Evolutionary conservation across 2,797 vertebrate species (phyloP), one percentile per base, ranked within the genome.

Genomic region (Hoplostethus atlanticus): DNA sequence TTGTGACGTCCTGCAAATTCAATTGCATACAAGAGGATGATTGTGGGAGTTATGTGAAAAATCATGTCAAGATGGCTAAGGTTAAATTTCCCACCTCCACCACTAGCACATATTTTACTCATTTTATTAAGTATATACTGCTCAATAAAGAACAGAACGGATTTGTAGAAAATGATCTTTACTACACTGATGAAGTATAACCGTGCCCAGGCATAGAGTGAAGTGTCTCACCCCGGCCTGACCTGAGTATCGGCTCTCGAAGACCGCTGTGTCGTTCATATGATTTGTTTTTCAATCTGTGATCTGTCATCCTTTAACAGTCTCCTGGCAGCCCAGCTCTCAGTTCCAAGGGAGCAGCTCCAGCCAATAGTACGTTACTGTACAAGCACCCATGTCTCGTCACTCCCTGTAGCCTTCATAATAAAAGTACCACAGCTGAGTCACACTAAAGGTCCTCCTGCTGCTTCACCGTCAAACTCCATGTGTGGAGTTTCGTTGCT

Each of bases 21-120:
- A 42, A 16, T 56, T 44, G 53, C 34, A 16, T 75, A 28, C 25
- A 7, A 56, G 65, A 36, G 8, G 13, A 38, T 5, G 25, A 61
- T 79, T 73, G 55, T 69, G 47, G 46, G 57, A 67, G 38, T 70
- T 25, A 2, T n/a, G 53, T 36, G 28, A 12, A 11, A 56, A 73
- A 47, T n/a, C 7, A 7, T 65, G 8, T 38, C 55, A 10, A 61
- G 42, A 52, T 59, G n/a, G 13, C 68, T 31, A 5, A n/a, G 4
- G 42, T 44, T 15, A 44, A 4, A 46, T 46, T 46, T 46, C 15
- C 28, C 44, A 16, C 44, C 21, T 21, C 21, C 21, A 21, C 21
- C 21, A 15, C 16, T 13, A 15, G 15, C 4, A 13, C 44, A 15
- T 1, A 13, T 46, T 46, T 46, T 46, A 46, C 4, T 46, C 13